These are phyloP conservation scores for Zhuqinia jingwanae DNA, from an alignment of 2,888 invertebrate genomes.

Conservation along the genomic window DNA sequence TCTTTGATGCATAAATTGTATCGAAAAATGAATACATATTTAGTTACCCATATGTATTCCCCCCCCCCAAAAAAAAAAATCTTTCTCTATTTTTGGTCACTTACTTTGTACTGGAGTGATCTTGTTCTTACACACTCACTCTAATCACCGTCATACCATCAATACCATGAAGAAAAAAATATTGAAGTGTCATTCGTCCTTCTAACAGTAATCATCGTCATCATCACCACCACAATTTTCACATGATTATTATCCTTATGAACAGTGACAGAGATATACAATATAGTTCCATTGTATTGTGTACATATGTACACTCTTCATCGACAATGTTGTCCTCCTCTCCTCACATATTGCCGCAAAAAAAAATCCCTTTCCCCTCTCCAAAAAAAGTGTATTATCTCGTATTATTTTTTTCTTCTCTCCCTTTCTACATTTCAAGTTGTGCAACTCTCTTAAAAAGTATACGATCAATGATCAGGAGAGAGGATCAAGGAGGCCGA, in stretches of 20 bases:
- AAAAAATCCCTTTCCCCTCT: background rate
- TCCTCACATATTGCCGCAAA: background rate
- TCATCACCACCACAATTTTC: background rate
- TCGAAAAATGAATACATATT: no score
- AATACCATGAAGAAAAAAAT: background rate
- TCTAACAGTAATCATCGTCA: background rate
- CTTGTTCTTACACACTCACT: background rate
- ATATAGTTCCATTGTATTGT: no score
- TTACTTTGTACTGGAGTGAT: no score
- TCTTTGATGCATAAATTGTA: no score
- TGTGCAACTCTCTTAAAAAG: conserved; percentile 20
- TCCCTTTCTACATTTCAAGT: background rate
- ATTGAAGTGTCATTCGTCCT: background rate
- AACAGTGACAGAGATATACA: no score
- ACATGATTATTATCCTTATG: no score
- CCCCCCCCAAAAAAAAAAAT: background rate
- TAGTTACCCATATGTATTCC: no score
- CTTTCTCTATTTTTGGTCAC: background rate
- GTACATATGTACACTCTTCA: no score
- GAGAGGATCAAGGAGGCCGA: conserved; percentile 64
- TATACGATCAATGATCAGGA: conserved; percentile 59
- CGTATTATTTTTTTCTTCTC: no score
- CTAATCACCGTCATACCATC: background rate
- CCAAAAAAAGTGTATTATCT: background rate
- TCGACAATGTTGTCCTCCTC: background rate